These are phyloP conservation scores for Theristicus caerulescens DNA, from an alignment of 2,113 vertebrate genomes.

Conservation along the genomic window DNA sequence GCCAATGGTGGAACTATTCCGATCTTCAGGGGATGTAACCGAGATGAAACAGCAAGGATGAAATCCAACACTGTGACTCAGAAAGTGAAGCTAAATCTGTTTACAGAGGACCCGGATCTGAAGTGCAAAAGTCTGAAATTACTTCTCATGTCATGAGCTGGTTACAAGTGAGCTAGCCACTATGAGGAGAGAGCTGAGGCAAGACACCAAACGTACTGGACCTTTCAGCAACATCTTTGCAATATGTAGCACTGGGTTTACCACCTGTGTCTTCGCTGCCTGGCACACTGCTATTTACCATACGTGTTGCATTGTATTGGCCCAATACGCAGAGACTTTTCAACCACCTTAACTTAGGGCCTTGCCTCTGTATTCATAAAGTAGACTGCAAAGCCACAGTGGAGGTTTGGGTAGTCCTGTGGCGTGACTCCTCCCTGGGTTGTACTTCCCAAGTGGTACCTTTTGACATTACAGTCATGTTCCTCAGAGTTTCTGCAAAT, in stretches of 20 bases:
- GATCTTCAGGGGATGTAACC: background rate
- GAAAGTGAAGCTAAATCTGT: background rate
- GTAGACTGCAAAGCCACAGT: background rate
- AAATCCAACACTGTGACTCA: background rate
- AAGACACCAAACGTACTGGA: accelerated
- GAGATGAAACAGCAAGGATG: background rate
- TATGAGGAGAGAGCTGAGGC: background rate
- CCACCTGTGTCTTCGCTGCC: background rate
- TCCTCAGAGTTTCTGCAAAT: background rate
- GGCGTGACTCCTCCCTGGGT: background rate
- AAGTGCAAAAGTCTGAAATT: background rate
- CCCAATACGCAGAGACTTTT: background rate
- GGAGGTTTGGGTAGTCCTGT: too few relatives aligned
- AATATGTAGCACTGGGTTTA: background rate
- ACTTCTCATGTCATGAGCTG: accelerated
- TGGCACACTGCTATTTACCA: background rate
- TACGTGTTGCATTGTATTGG: background rate
- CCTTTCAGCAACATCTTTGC: background rate
- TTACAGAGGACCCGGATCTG: background rate
- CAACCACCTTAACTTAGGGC: background rate
- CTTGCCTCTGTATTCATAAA: background rate
- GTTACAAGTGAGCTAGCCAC: background rate
- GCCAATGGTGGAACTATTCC: background rate
- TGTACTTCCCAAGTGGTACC: accelerated
- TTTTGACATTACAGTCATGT: background rate